These are phyloP conservation scores for Latrodectus elegans DNA, from an alignment of 2,888 invertebrate species.

Conservation along the genomic window DNA sequence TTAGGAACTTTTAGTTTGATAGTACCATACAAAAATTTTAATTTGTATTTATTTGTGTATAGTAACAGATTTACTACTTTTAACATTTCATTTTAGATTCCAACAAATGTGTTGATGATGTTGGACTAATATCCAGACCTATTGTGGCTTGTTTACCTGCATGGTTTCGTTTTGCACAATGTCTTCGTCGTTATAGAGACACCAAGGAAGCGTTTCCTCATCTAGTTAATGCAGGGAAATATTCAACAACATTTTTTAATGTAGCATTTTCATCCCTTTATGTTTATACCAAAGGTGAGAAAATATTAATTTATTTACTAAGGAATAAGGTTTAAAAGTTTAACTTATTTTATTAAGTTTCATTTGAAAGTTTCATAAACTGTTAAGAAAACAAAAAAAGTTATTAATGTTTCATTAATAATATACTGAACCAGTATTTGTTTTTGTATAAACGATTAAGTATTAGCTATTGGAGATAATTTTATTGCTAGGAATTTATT, in stretches of 20 bases:
- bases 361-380: no score
- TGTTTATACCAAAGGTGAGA: constrained; percentile 80
- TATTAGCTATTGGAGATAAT: no score
- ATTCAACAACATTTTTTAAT: constrained; percentile 96
- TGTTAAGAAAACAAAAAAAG: no score
- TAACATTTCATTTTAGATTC: constrained; percentile 31
- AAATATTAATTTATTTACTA: background rate
- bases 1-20: no score
- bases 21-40: background rate
- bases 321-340: no score
- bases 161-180: constrained; percentile 98
- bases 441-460: no score
- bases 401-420: no score
- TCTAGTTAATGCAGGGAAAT: constrained; percentile 97
- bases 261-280: constrained; percentile 88
- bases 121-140: constrained; percentile 81
- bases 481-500: no score
- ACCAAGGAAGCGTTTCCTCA: constrained; percentile 95
- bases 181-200: constrained; percentile 94
- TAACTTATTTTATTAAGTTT: no score
- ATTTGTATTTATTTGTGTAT: background rate
- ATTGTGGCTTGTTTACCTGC: constrained; percentile 94
- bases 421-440: no score
- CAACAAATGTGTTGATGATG: constrained; percentile 60
- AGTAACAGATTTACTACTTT: background rate